Base-by-base conservation (phyloP, 2,888 invertebrate species). In the Callyntrura sp. region DNA sequence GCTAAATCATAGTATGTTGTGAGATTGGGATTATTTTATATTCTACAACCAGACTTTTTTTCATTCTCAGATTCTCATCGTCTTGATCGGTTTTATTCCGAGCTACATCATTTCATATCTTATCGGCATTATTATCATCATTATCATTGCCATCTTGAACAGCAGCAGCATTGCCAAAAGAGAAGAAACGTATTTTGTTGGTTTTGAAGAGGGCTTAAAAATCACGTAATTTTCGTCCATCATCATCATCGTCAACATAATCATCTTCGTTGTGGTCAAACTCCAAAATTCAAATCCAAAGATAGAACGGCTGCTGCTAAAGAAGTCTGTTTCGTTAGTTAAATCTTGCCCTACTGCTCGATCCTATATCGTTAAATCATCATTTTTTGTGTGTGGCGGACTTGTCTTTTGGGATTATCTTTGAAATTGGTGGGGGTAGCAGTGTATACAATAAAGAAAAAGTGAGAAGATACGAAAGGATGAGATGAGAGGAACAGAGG, bases 61-160 rank as follows among this genome's bases (percentile, higher is more conserved):
- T 57, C 0, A 14, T 57, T 17, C 17, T 57, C 57, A 51, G 2
- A 9, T 14, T n/a, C 11, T 51, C 4, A 51, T 51, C 51, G 11
- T 8, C 45, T 8, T n/a, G n/a, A 51, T 51, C 4, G n/a, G 3
- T 14, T 51, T 51, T 51, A 11, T 51, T 51, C n/a, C n/a, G 12
- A 51, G 51, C 51, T 51, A 51, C 51, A 51, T 51, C 51, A 51
- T 51, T 14, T 51, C 51, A 51, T 57, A n/a, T 57, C 57, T n/a
- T 57, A 57, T 57, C 57, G 14, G 14, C 57, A 57, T 57, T 6
- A 14, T 14, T 17, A 57, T 57, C 57, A 57, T 17, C 57, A 57
- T 57, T 17, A 14, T 6, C 17, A 17, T 57, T 6, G 17, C 17
- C 57, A 57, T n/a, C 14, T 14, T n/a, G n/a, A 57, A 55, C 2